These are phyloP conservation scores for Oryctolagus cuniculus DNA, from an alignment of 2,113 vertebrate species.

Conservation along the genomic window DNA sequence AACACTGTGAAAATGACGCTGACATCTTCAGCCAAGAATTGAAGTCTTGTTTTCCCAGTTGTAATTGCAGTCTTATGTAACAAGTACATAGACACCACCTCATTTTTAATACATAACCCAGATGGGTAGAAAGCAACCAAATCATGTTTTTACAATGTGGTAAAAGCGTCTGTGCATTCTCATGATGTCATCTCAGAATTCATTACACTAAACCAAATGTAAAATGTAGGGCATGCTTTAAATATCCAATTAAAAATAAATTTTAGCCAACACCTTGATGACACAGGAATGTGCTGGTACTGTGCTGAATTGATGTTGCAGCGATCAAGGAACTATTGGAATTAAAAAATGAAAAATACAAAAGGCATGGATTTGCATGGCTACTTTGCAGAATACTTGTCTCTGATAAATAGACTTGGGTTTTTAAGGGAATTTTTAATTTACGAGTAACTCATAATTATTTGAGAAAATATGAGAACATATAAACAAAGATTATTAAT, in stretches of 20 bases:
- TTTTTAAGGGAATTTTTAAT: conserved; percentile 60
- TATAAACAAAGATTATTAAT: conserved; percentile 48
- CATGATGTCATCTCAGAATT: conserved; percentile 1
- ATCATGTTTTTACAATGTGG: not conserved
- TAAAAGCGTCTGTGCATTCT: conserved; percentile 52
- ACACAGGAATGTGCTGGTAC: not conserved
- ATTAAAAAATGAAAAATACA: conserved; percentile 55
- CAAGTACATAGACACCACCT: conserved; percentile 24
- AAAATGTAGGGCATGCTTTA: conserved; percentile 35
- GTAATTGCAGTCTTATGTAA: conserved; percentile 55
- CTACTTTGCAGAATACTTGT: conserved; percentile 42
- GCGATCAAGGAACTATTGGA: conserved; percentile 24
- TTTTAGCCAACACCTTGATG: conserved; percentile 16
- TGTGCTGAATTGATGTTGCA: not conserved
- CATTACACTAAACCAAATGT: conserved; percentile 7
- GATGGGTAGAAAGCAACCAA: conserved; percentile 55
- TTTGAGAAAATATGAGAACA: conserved; percentile 47
- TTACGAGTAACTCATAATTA: not conserved
- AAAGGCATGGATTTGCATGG: not conserved
- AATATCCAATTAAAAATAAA: conserved; percentile 35
- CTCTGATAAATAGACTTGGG: conserved; percentile 22
- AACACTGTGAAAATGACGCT: conserved; percentile 66
- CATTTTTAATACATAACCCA: conserved; percentile 50
- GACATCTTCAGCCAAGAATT: conserved; percentile 48
- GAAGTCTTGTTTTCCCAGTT: not conserved